Conservation (phyloP, 2,113 vertebrate species). For the Spea bombifrons region DNA sequence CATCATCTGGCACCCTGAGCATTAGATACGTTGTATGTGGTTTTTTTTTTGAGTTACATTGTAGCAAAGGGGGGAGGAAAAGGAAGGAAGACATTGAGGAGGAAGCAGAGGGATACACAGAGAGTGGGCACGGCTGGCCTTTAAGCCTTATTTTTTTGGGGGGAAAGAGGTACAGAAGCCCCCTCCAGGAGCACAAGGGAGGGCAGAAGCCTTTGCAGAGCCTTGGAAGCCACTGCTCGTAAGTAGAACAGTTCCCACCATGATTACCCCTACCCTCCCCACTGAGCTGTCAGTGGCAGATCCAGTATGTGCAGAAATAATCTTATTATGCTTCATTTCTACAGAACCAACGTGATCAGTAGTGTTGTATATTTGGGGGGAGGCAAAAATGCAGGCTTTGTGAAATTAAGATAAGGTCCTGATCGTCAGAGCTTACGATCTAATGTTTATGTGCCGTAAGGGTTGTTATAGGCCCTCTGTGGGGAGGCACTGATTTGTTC, state of each 20-base stretch:
- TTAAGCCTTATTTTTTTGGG: not conserved
- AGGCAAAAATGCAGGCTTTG: too few relatives aligned
- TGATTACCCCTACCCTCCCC: not conserved
- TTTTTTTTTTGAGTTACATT: conserved; percentile 32
- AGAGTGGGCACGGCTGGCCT: not conserved
- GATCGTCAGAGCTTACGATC: too few relatives aligned
- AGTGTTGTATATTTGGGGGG: too few relatives aligned
- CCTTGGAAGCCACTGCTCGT: not conserved
- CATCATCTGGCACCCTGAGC: not conserved
- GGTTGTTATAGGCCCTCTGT: too few relatives aligned
- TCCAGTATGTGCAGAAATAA: too few relatives aligned
- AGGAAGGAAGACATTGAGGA: conserved; percentile 4
- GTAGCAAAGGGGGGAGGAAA: conserved; percentile 12
- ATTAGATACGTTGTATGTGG: conserved; percentile 14
- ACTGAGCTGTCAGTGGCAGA: too few relatives aligned
- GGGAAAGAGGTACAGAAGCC: not conserved
- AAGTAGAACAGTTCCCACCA: not conserved
- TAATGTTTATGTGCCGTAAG: too few relatives aligned
- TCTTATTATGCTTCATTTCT: too few relatives aligned
- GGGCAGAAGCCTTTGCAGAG: conserved; percentile 9
- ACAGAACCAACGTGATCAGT: too few relatives aligned
- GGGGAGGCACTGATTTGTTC: not conserved
- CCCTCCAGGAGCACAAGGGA: conserved; percentile 17
- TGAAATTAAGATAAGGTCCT: too few relatives aligned
- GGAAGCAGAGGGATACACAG: not conserved